Evolutionary conservation across 1,140 invertebrate species (phyloP), one percentile per base, ranked within the genome.

Genomic region (Aphidius ervi): DNA sequence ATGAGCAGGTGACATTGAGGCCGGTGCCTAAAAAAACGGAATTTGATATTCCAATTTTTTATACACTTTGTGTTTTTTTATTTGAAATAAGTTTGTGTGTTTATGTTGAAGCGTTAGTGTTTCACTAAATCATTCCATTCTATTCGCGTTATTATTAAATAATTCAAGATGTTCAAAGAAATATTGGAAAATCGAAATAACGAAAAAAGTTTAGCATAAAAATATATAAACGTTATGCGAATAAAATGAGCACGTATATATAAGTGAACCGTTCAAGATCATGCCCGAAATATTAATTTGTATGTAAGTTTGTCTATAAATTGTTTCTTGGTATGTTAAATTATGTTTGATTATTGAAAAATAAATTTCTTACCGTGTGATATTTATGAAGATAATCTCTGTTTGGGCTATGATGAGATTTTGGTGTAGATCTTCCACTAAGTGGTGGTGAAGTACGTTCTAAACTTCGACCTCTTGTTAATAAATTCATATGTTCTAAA

Each of bases 401-500:
- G 63, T 87, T 88, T 45, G 90, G 89, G 63, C 89, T 90, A 66
- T 87, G 87, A 70, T 87, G 85, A 46, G 85, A 88, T 74, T 88
- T 87, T 39, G 91, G 91, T 37, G 90, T 92, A 5, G 89, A 91
- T 65, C 91, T 84, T 45, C 92, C 93, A 81, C 83, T 91, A 69
- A 86, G 81, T 56, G 90, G 90, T 56, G 91, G 90, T 66, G 89
- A 91, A 65, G 87, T 82, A 57, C 87, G 79, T 66, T 91, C 88
- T 65, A 85, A 85, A 76, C 83, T 91, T 60, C 88, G 80, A 39
- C 91, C 89, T 45, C 92, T 82, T 10, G 89, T 85, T 67, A 94
- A 79, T 59, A 95, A 79, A 82, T 95, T 93, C 84, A 95, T 93
- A 73, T 95, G 92, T 77, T 96, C 93, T 70, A 95, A 86, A 76